phyloP scores from a whole-genome alignment of 2,888 invertebrate genomes.

The Lamproptera curius region DNA sequence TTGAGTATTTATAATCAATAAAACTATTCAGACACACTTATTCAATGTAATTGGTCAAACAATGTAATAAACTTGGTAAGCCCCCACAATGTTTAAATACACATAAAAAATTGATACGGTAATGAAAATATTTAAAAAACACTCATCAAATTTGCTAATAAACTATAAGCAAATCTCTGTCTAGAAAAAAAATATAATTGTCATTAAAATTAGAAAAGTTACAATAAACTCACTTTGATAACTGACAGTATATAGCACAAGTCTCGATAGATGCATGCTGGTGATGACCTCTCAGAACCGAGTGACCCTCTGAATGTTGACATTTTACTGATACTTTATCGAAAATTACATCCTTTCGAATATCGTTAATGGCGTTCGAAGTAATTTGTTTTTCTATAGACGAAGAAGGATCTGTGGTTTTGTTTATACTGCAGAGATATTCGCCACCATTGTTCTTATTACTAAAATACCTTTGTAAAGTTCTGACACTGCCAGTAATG shows the following conservation, averaged over 20 bases:
- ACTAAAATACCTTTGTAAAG: conserved; percentile 66
- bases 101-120: too few species aligned
- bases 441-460: conserved; percentile 53
- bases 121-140: too few species aligned
- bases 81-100: too few species aligned
- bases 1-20: too few species aligned
- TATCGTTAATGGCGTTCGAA: conserved; percentile 38
- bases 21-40: too few species aligned
- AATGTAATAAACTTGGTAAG: too few species aligned
- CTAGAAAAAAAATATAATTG: too few species aligned
- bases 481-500: conserved; percentile 63
- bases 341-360: conserved; percentile 46
- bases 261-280: conserved; percentile 66
- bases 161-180: too few species aligned
- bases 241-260: conserved; percentile 69
- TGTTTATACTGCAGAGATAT: conserved; percentile 51
- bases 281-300: conserved; percentile 65
- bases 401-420: conserved; percentile 49
- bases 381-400: conserved; percentile 47
- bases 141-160: too few species aligned
- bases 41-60: too few species aligned
- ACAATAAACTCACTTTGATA: conserved; percentile 62
- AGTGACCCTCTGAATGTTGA: conserved; percentile 65
- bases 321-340: conserved; percentile 55
- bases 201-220: neutral